phyloP scores from a whole-genome alignment of 2,113 vertebrate species.

The Aspidoscelis tigris region DNA sequence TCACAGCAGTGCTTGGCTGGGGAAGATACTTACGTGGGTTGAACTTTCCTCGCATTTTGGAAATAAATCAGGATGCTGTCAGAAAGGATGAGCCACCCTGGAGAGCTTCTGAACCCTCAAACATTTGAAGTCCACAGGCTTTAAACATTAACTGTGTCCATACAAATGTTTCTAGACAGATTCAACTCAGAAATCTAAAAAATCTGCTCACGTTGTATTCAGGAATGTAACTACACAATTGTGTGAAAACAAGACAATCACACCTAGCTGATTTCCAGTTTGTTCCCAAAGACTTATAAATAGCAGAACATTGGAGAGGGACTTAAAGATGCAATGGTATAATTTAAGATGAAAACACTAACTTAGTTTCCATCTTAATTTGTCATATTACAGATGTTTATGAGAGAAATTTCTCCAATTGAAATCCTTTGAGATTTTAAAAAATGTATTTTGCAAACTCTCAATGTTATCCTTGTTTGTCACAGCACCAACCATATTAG shows the following conservation, averaged over 20 bases:
- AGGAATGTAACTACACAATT: neutral
- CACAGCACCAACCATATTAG: neutral
- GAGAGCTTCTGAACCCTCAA: neutral
- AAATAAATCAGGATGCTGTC: too few species aligned
- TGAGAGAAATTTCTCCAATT: neutral
- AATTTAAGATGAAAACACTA: neutral
- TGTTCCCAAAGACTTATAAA: neutral
- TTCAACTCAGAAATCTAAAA: neutral
- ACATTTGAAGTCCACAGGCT: too few species aligned
- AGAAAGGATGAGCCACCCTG: neutral
- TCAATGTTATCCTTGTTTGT: neutral
- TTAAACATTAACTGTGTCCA: neutral
- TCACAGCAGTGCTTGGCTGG: neutral
- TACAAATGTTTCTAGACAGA: neutral
- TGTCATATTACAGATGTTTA: neutral
- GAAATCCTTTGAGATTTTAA: neutral
- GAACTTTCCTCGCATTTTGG: neutral
- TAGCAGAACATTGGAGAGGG: too few species aligned
- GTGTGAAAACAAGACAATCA: neutral
- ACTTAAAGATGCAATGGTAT: neutral
- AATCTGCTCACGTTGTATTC: neutral
- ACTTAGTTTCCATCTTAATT: neutral
- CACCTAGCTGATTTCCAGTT: neutral
- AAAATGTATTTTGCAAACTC: neutral
- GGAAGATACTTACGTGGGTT: neutral